These are phyloP conservation scores for Pristionchus fissidentatus DNA, from an alignment of 2,888 invertebrate species.

Conservation along the genomic window DNA sequence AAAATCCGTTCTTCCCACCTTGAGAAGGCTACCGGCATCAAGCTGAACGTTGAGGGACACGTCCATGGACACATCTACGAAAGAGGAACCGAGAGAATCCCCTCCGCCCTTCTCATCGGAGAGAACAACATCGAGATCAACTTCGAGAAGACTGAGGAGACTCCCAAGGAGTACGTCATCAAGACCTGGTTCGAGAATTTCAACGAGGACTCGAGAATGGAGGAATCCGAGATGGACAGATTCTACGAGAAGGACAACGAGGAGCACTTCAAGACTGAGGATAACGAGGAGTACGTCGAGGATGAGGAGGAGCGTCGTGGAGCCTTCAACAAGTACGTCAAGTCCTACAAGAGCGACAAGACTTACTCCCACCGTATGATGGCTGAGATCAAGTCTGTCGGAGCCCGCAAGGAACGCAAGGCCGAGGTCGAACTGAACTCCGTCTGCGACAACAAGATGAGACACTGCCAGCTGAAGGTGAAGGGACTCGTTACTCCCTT, in stretches of 20 bases:
- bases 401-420: constrained; percentile 1
- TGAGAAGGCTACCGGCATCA: constrained; percentile 55
- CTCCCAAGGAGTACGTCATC: constrained; percentile 12
- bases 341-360: constrained; percentile 35
- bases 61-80: constrained; percentile 55
- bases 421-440: constrained; percentile 50
- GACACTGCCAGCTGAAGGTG: constrained; percentile 51
- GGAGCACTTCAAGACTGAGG: constrained; percentile 50
- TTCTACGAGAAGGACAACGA: constrained; percentile 54
- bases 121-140: constrained; percentile 62
- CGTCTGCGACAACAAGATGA: constrained; percentile 50
- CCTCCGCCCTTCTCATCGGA: constrained; percentile 52
- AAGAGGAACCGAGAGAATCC: not conserved
- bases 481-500: not conserved
- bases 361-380: not conserved
- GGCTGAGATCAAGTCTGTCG: not conserved
- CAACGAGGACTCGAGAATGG: constrained; percentile 47
- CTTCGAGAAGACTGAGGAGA: constrained; percentile 49
- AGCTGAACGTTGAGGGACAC: constrained; percentile 56
- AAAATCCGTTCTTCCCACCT: constrained; percentile 51
- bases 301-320: constrained; percentile 49
- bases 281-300: constrained; percentile 24
- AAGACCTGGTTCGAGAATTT: constrained; percentile 43
- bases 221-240: constrained; percentile 50
- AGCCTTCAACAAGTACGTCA: constrained; percentile 44